phyloP scores from a whole-genome alignment of 2,113 vertebrate species.

The Ictalurus punctatus region DNA sequence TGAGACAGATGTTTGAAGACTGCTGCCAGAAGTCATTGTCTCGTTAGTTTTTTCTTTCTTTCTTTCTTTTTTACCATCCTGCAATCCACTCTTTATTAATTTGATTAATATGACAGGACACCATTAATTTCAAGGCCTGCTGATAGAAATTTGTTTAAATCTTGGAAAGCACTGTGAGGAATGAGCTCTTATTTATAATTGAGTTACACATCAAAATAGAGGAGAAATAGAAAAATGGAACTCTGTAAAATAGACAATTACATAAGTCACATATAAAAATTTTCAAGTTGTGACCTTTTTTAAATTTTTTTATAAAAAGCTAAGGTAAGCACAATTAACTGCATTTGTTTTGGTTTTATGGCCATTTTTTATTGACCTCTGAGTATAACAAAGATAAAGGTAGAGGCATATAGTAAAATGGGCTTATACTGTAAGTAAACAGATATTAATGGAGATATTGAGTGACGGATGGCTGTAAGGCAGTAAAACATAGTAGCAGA shows the following conservation, averaged over 20 bases:
- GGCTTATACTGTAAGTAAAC: neutral
- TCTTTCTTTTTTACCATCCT: no score
- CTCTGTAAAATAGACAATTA: neutral
- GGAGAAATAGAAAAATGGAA: neutral
- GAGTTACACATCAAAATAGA: neutral
- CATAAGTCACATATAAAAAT: neutral
- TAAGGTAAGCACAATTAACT: neutral
- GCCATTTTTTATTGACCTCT: neutral
- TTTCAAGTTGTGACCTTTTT: neutral
- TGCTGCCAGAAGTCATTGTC: slow-evolving; percentile 1
- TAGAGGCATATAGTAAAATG: neutral
- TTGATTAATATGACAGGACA: neutral
- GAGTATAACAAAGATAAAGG: neutral
- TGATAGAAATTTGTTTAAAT: slow-evolving; percentile 5
- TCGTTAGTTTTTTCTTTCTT: neutral
- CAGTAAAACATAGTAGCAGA: neutral
- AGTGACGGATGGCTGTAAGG: neutral
- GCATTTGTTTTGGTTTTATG: neutral
- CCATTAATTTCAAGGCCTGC: neutral
- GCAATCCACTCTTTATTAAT: neutral
- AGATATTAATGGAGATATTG: neutral
- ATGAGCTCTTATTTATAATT: neutral
- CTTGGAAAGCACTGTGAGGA: neutral
- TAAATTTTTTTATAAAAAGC: no score
- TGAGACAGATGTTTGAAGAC: neutral